These are phyloP conservation scores for Recurvirostra avosetta DNA, from an alignment of 2,113 vertebrate genomes.

Conservation along the genomic window DNA sequence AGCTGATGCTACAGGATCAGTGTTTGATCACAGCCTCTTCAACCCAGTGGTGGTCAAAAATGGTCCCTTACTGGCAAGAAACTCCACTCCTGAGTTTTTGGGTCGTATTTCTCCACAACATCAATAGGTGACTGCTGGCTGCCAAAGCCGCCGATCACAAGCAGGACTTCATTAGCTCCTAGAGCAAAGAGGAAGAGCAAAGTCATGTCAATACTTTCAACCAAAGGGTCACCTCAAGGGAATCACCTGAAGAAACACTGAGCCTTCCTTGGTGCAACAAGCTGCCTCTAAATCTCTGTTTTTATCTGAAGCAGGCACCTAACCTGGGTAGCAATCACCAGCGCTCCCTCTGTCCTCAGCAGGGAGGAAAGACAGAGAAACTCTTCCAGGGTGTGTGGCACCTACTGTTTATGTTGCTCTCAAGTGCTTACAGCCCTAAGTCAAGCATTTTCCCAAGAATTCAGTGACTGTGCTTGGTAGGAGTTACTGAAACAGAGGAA, in stretches of 20 bases:
- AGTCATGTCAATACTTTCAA: neutral
- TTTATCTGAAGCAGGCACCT: neutral
- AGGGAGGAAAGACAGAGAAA: neutral
- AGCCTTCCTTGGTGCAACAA: neutral
- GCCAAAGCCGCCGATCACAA: constrained; percentile 96
- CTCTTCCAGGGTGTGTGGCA: neutral
- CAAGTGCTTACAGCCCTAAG: neutral
- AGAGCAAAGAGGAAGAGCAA: constrained; percentile 31
- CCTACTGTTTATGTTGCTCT: neutral
- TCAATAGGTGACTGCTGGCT: constrained; percentile 98
- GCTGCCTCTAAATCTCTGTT: neutral
- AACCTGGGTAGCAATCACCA: neutral
- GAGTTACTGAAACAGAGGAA: neutral
- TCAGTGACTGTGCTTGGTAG: neutral
- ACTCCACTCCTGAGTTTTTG: constrained; percentile 97
- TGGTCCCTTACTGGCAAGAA: constrained; percentile 88
- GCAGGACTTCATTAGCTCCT: constrained; percentile 97
- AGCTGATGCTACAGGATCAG: neutral
- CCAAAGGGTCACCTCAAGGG: neutral
- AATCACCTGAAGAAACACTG: neutral
- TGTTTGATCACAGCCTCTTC: neutral
- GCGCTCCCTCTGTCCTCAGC: neutral
- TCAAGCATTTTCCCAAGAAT: neutral
- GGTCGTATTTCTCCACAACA: constrained; percentile 96
- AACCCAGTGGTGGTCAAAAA: neutral